phyloP scores from a whole-genome alignment of 2,797 vertebrate genomes.

The Coregonus sp. region DNA sequence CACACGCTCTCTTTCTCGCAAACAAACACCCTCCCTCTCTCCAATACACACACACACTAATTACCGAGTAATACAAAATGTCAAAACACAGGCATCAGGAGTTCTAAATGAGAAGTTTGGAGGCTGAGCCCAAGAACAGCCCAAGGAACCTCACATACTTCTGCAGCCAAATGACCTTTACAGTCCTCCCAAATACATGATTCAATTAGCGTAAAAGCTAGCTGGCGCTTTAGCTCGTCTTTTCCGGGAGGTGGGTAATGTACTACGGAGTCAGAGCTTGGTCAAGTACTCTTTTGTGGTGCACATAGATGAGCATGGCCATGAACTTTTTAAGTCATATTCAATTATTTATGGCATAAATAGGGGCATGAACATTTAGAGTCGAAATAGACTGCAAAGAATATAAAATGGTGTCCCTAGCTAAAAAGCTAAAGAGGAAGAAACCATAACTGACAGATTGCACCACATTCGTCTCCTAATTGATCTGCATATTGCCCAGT shows the following conservation, averaged over 20 bases:
- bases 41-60: neutral
- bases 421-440: neutral
- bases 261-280: constrained; percentile 20
- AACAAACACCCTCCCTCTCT: neutral
- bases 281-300: constrained; percentile 38
- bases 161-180: constrained; percentile 9
- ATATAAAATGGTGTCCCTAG: too few species aligned
- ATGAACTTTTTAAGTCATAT: constrained; percentile 4
- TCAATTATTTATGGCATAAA: constrained; percentile 19
- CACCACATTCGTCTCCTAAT: too few species aligned
- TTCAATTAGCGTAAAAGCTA: constrained; percentile 53
- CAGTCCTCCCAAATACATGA: constrained; percentile 32
- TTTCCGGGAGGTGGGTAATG: constrained; percentile 20
- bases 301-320: constrained; percentile 9
- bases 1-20: too few species aligned
- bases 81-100: constrained; percentile 46
- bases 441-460: neutral
- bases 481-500: neutral
- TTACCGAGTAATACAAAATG: constrained; percentile 47
- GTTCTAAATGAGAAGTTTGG: constrained; percentile 37
- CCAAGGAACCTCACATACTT: constrained; percentile 6
- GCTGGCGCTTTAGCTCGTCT: constrained; percentile 30
- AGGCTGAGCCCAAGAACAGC: neutral
- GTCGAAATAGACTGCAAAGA: constrained; percentile 22
- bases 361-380: constrained; percentile 7